These are phyloP conservation scores for Silurus asotus DNA, from an alignment of 2,113 vertebrate species.

Conservation along the genomic window DNA sequence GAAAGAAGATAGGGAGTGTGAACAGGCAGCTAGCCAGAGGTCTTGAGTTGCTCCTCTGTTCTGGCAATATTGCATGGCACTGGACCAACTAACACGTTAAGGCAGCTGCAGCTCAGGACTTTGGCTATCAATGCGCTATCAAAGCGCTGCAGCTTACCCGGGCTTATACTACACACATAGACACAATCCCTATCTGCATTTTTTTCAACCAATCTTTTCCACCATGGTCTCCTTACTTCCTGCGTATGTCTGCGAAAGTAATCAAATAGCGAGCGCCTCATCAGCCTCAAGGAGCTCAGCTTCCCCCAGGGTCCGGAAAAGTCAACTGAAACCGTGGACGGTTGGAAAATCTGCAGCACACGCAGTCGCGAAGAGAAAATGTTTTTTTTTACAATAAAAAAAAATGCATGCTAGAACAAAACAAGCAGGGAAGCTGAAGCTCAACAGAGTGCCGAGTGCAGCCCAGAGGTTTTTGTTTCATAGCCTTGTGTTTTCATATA, in stretches of 20 bases:
- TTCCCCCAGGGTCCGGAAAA: slow-evolving; percentile 15
- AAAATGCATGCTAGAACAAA: slow-evolving; percentile 8
- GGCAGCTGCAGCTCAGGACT: slow-evolving; percentile 21
- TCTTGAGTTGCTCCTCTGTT: slow-evolving; percentile 40
- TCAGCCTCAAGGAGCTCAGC: slow-evolving; percentile 18
- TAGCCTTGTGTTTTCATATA: slow-evolving; percentile 28
- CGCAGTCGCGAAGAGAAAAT: neutral
- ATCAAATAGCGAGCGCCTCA: slow-evolving; percentile 11
- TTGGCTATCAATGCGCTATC: slow-evolving; percentile 1
- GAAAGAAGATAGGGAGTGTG: neutral
- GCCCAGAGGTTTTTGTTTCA: slow-evolving; percentile 49
- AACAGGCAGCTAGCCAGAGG: slow-evolving; percentile 8
- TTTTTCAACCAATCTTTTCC: neutral
- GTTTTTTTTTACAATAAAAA: neutral
- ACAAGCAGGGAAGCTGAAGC: slow-evolving; percentile 3
- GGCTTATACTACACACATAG: neutral
- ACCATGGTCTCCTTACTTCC: neutral
- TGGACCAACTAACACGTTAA: slow-evolving; percentile 21
- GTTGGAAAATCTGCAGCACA: slow-evolving; percentile 33
- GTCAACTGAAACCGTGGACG: slow-evolving; percentile 13
- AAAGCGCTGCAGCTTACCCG: neutral
- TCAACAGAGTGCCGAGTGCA: slow-evolving; percentile 6
- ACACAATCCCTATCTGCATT: neutral
- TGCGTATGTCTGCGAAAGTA: slow-evolving; percentile 10
- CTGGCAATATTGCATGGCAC: slow-evolving; percentile 19